phyloP scores from a whole-genome alignment of 1,140 invertebrate species.

The Micrasema longulum region DNA sequence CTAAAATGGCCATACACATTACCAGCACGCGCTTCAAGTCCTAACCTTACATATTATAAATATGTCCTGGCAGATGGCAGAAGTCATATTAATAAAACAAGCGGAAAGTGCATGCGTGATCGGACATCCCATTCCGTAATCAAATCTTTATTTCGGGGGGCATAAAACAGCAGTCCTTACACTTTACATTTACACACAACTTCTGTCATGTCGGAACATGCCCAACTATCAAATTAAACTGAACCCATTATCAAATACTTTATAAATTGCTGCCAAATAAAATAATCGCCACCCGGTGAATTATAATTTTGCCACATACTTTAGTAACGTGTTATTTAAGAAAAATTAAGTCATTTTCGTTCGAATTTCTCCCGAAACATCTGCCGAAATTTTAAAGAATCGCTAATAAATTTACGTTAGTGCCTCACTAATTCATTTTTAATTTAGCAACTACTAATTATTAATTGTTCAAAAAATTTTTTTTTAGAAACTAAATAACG shows the following conservation, averaged over 20 bases:
- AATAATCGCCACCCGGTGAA: conserved; percentile 2
- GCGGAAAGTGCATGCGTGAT: conserved; percentile 43
- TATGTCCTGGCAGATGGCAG: conserved; percentile 31
- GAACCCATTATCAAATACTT: not conserved
- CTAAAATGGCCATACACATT: conserved; percentile 12
- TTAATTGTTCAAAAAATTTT: no score
- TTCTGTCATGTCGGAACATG: no score
- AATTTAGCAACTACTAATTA: no score
- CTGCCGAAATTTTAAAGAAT: no score
- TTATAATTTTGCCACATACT: conserved; percentile 4
- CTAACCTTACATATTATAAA: not conserved
- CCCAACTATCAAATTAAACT: not conserved
- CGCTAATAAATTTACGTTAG: no score
- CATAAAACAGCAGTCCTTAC: not conserved
- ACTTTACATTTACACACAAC: not conserved
- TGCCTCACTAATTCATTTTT: no score
- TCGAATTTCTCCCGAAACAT: no score
- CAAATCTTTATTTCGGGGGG: conserved; percentile 44
- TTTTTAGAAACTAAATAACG: no score
- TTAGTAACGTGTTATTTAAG: no score
- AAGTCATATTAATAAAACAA: conserved; percentile 27
- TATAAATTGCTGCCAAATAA: not conserved
- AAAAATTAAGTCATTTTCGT: no score
- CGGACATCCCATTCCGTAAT: conserved; percentile 36
- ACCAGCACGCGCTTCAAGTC: no score